Conservation (phyloP, 2,888 invertebrate species). For the Hybos culiciformis region DNA sequence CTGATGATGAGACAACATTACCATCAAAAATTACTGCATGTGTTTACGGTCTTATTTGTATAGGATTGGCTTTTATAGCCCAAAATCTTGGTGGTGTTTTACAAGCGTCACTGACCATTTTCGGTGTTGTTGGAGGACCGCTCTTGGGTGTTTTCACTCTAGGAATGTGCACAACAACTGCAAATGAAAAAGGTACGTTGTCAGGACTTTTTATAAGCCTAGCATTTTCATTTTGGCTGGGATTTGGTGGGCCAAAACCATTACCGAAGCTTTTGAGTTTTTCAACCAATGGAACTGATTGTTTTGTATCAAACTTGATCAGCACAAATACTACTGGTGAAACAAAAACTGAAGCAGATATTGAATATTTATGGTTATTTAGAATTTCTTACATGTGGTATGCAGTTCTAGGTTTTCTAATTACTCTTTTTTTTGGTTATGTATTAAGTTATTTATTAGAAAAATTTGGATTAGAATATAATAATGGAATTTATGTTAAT, state of each 20-base stretch:
- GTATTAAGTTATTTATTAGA: conserved; percentile 36
- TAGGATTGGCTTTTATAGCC: conserved; percentile 63
- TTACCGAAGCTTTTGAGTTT: conserved; percentile 41
- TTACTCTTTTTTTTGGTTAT: conserved; percentile 40
- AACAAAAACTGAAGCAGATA: conserved; percentile 7
- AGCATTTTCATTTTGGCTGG: conserved; percentile 63
- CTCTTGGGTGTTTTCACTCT: conserved; percentile 72
- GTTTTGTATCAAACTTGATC: conserved; percentile 9
- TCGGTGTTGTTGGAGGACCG: conserved; percentile 79
- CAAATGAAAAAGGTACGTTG: conserved; percentile 60
- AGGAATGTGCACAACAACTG: conserved; percentile 65
- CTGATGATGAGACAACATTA: conserved; percentile 36
- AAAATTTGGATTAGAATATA: conserved; percentile 27
- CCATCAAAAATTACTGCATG: conserved; percentile 56
- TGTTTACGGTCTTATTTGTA: conserved; percentile 57
- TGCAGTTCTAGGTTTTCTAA: conserved; percentile 40
- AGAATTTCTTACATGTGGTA: conserved; percentile 63
- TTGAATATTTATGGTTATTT: conserved; percentile 39
- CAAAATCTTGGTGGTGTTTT: conserved; percentile 73
- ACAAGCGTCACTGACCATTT: conserved; percentile 74
- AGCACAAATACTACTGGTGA: conserved; percentile 10
- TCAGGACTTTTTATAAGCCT: conserved; percentile 51
- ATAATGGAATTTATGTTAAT: conserved; percentile 25
- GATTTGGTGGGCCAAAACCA: conserved; percentile 68
- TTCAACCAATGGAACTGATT: conserved; percentile 42